Conservation (phyloP, 2,888 invertebrate species). For the Exocentrus adspersus region DNA sequence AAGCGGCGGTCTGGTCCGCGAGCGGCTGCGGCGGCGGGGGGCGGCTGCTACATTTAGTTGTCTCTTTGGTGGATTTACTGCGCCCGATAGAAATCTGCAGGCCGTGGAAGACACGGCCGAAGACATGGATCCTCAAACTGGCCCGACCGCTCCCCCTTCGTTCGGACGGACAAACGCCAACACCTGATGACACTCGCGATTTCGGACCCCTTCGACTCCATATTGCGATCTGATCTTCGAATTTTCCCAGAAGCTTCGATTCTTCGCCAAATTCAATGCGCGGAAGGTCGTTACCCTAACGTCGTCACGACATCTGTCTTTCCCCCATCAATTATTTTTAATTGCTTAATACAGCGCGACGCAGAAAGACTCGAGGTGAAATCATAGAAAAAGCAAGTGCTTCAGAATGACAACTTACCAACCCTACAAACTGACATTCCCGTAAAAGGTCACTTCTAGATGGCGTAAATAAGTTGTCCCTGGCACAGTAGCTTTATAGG, state of each 20-base stretch:
- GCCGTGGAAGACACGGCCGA: conserved; percentile 47
- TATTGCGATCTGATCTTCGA: conserved; percentile 30
- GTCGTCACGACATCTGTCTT: too few species aligned
- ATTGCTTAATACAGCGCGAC: too few species aligned
- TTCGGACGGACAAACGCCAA: conserved; percentile 42
- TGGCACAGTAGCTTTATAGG: too few species aligned
- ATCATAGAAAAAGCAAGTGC: too few species aligned
- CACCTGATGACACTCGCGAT: conserved; percentile 45
- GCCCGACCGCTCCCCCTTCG: conserved; percentile 33
- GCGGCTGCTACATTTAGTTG: conserved; percentile 53
- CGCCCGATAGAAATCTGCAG: conserved; percentile 61
- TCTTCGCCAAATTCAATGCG: conserved; percentile 5
- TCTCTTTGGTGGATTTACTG: conserved; percentile 59
- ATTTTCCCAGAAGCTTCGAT: conserved; percentile 32
- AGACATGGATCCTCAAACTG: conserved; percentile 46
- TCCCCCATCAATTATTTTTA: too few species aligned
- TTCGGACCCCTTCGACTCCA: conserved; percentile 29
- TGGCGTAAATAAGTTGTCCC: too few species aligned
- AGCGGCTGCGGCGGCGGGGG: conserved; percentile 40
- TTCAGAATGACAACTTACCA: too few species aligned
- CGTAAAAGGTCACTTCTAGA: too few species aligned
- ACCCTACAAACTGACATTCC: too few species aligned
- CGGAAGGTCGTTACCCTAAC: neutral
- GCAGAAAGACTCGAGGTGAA: too few species aligned
- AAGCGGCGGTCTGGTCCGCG: conserved; percentile 34